These are phyloP conservation scores for Noctua comes DNA, from an alignment of 2,888 invertebrate genomes.

Conservation along the genomic window DNA sequence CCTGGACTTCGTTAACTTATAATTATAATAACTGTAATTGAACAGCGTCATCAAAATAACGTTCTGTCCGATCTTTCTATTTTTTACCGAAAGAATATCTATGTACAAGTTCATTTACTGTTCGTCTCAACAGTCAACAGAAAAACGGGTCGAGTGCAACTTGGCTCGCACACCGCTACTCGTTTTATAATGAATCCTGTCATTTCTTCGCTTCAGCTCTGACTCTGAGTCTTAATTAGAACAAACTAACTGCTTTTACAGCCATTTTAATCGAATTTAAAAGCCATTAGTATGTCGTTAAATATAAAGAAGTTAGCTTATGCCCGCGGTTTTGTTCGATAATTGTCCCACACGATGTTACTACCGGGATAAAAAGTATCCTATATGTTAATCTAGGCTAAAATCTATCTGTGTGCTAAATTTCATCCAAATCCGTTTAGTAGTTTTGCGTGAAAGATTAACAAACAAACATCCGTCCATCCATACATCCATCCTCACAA, in stretches of 20 bases:
- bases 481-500: too few relatives aligned
- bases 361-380: too few relatives aligned
- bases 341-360: too few relatives aligned
- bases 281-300: constrained; percentile 2
- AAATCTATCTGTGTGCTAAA: too few relatives aligned
- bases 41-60: background rate
- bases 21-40: background rate
- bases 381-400: too few relatives aligned
- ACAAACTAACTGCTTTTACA: constrained; percentile 6
- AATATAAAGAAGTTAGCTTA: too few relatives aligned
- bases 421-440: too few relatives aligned
- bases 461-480: too few relatives aligned
- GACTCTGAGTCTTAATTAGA: constrained; percentile 3
- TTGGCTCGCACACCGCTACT: constrained; percentile 1
- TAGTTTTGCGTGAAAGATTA: too few relatives aligned
- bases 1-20: background rate
- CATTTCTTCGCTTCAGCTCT: constrained; percentile 23
- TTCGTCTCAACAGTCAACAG: constrained; percentile 3
- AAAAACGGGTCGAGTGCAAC: constrained; percentile 24
- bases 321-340: too few relatives aligned
- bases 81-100: background rate
- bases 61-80: background rate
- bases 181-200: constrained; percentile 40
- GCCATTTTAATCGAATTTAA: background rate
- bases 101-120: constrained; percentile 13